Evolutionary conservation across 2,888 invertebrate genomes (phyloP).

Genomic region (Lasioglossum morio): DNA sequence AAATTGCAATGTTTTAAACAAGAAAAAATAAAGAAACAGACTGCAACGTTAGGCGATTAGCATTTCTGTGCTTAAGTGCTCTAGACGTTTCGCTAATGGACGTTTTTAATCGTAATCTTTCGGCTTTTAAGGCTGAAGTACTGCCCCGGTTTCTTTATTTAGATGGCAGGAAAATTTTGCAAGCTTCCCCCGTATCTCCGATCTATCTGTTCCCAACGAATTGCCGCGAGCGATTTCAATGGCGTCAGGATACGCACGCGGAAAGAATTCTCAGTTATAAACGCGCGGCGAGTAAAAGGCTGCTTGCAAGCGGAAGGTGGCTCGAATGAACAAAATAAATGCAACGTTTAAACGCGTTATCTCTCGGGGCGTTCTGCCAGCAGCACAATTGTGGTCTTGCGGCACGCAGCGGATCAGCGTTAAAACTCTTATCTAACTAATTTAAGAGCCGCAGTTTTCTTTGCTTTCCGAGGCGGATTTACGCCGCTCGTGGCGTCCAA

Average conservation of each 20-base stretch:
- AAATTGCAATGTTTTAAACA: background rate
- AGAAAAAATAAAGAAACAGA: background rate
- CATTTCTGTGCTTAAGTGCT: background rate
- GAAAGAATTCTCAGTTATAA: conserved; percentile 9
- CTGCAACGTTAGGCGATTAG: background rate
- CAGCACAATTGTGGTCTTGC: conserved; percentile 38
- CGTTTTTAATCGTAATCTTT: background rate
- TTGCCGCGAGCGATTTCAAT: conserved; percentile 2
- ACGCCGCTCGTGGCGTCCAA: conserved; percentile 57
- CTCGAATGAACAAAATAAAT: conserved; percentile 40
- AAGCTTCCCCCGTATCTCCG: background rate
- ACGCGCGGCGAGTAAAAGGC: background rate
- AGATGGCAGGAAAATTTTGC: background rate
- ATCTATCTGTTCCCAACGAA: background rate
- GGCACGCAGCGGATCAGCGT: conserved; percentile 36
- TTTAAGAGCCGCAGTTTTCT: conserved; percentile 60
- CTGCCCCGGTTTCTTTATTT: background rate
- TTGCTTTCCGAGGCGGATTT: conserved; percentile 61
- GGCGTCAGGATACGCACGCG: background rate
- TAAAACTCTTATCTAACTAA: conserved; percentile 69
- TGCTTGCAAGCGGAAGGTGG: conserved; percentile 10
- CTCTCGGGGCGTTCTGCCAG: conserved; percentile 42
- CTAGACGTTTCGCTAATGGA: background rate
- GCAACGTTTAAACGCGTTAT: conserved; percentile 45
- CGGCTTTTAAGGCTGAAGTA: background rate